Conservation (phyloP, 2,888 invertebrate genomes). For the Catocala sponsa region DNA sequence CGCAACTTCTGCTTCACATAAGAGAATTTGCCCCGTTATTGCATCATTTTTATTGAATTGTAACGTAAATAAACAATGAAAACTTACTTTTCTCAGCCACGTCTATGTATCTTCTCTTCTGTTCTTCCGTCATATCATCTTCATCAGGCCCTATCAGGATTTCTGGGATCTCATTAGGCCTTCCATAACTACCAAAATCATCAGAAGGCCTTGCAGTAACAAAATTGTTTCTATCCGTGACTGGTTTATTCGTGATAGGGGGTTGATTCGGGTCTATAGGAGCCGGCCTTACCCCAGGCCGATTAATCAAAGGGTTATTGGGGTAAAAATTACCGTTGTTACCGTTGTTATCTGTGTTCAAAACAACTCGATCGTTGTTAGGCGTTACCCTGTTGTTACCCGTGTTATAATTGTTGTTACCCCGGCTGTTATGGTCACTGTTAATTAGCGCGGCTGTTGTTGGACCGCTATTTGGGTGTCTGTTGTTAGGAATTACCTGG, state of each 20-base stretch:
- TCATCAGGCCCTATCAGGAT: constrained; percentile 70
- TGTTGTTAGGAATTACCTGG: constrained; percentile 23
- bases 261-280: constrained; percentile 62
- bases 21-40: no score
- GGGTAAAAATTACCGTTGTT: constrained; percentile 35
- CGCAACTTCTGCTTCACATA: no score
- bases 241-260: constrained; percentile 75
- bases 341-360: constrained; percentile 41
- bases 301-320: constrained; percentile 53
- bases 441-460: constrained; percentile 9
- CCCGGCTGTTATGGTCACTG: neutral
- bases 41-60: no score
- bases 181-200: constrained; percentile 36
- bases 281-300: constrained; percentile 72
- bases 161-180: constrained; percentile 54
- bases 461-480: constrained; percentile 16
- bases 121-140: constrained; percentile 68
- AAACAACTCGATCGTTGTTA: constrained; percentile 19
- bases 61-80: no score
- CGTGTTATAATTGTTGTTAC: neutral
- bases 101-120: constrained; percentile 68
- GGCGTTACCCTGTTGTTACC: constrained; percentile 9
- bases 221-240: constrained; percentile 39
- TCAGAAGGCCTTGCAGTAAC: constrained; percentile 39
- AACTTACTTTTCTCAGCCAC: constrained; percentile 75